Base-by-base conservation (phyloP, 30 jellyfish, hydroid and myxozoan genomes). In the Catostylus mosaicus region DNA sequence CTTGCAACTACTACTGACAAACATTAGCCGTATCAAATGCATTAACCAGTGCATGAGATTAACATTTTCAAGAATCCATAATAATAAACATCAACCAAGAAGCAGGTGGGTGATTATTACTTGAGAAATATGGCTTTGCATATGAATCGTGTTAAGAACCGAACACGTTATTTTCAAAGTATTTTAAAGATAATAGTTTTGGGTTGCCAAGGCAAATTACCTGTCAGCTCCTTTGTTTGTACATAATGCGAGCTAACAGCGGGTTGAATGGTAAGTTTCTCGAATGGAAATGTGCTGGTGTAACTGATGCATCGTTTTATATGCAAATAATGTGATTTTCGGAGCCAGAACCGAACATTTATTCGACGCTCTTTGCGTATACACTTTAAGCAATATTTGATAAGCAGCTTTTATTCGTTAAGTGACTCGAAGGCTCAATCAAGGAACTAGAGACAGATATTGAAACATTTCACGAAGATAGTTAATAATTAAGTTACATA, bases 121-220 rank as follows among this genome's bases (percentile, higher is more conserved):
- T 6, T 18, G 37, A 22, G 7, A 37, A 5, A 16, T 59, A 23
- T 18, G 19, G 19, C 40, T 59, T 59, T 4, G 67, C 67, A 52
- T 3, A 26, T 59, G 38, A 24, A 59, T 59, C 26, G 19, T 27
- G 4, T 16, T 50, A 4, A 16, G 24, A 50, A 50, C 20, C 63
- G 63, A 50, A 9, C 19, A 27, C 5, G 24, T 18, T 2, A 3
- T 10, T 50, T 50, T 8, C 63, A 3, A 50, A 50, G 63, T 18
- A 10, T 3, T 18, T 27, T 50, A 50, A 8, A 16, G 26, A 50
- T 50, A 50, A 5, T 50, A 50, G 54, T 10, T 10, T 50, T 50
- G 20, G 18, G 71, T 59, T 59, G 71, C 71, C 38, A 27, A 27
- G 71, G 71, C 11, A 23, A 59, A 59, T 24, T 59, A 59, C 71